Evolutionary conservation across 1,140 invertebrate species (phyloP), one percentile per base, ranked within the genome.

Genomic region (Papilio helenus): DNA sequence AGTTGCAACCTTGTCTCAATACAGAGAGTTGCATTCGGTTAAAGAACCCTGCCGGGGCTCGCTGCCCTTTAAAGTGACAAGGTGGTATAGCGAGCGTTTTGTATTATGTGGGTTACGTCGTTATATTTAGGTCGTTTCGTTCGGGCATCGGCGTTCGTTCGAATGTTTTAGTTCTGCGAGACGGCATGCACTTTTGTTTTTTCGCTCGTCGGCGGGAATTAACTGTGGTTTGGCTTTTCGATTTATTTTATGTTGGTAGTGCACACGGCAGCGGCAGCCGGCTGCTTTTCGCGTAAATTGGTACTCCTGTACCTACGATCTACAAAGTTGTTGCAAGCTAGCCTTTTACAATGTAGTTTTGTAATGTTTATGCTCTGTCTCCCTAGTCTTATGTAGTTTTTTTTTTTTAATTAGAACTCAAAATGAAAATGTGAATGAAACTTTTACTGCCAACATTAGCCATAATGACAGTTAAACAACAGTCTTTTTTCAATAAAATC

Each of bases 1-100:
- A 83, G 82, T 91, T 92, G 86, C 87, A 90, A 93, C 92, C 88
- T 85, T 92, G 90, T 92, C 89, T 79, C 84, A 88, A 81, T 87
- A 85, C 84, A 82, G 83, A 80, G 65, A 73, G 83, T 81, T 73
- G 73, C 74, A 80, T 83, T 82, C 79, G 80, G 80, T 81, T 79
- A 80, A 80, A 84, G 82, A 85, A 84, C 79, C 83, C 81, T 86
- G 86, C 84, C 77, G 72, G 80, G 73, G 83, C 78, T 76, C 79
- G 72, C 74, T 49, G 80, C 72, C 82, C 83, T 84, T 89, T 85
- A 86, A 78, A 83, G 88, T 83, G 90, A 92, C 88, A 93, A 86
- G 88, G 90, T 90, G 80, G 79, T 83, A 89, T 87, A 82, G 82
- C 72, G 61, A 80, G 82, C 84, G 83, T 85, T 87, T 85, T 83